Conservation (phyloP, 1,140 invertebrate species). For the Cotesia glomerata region DNA sequence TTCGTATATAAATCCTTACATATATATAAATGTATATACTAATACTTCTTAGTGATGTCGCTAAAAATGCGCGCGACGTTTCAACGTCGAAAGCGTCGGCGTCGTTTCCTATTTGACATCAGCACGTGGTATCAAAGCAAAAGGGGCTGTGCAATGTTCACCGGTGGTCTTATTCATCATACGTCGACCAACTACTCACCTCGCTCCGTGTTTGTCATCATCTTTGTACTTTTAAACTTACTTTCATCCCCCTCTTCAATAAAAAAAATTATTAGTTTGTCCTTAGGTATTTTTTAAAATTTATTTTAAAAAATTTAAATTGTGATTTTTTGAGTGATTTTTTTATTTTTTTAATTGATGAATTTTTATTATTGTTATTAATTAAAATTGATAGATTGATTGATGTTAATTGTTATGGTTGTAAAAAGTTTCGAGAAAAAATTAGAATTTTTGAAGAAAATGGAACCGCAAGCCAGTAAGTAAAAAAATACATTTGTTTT, state of each 20-base stretch:
- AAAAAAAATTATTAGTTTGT: too few relatives aligned
- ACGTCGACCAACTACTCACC: constrained; percentile 43
- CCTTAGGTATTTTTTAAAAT: too few relatives aligned
- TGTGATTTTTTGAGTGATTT: too few relatives aligned
- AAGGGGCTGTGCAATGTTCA: constrained; percentile 38
- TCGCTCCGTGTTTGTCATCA: constrained; percentile 22
- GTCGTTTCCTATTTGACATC: constrained; percentile 37
- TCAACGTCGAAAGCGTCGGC: constrained; percentile 41
- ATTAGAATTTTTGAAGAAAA: too few relatives aligned
- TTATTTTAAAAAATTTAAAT: too few relatives aligned
- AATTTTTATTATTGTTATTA: too few relatives aligned
- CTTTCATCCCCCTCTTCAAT: background rate
- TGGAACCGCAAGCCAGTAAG: too few relatives aligned
- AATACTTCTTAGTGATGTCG: background rate
- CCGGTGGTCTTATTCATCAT: constrained; percentile 41
- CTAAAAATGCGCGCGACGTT: constrained; percentile 34
- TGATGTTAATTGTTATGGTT: too few relatives aligned
- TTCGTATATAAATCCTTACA: background rate
- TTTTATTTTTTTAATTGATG: too few relatives aligned
- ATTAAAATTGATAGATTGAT: too few relatives aligned
- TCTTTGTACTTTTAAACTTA: background rate
- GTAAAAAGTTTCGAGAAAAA: too few relatives aligned
- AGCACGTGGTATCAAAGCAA: constrained; percentile 47
- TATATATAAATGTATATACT: background rate
- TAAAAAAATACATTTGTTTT: background rate